A percentile compares a stretch with the other conserved stretches of the same genome.
Evolutionary conservation across 2,113 vertebrate species (phyloP).

Genomic region (Stegostoma tigrinum): DNA sequence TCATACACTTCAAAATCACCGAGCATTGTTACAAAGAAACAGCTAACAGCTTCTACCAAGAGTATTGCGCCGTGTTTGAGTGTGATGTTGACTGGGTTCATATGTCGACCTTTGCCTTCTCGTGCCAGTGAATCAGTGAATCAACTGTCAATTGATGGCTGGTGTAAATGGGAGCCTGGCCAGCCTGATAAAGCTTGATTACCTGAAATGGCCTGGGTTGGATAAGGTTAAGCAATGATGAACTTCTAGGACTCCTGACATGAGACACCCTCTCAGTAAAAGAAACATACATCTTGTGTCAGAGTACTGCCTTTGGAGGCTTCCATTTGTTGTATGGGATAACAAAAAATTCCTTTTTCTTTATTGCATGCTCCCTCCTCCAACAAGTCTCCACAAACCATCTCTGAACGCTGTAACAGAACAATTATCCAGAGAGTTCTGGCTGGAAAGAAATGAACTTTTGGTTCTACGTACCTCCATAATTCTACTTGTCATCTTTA

Average conservation of each 20-base stretch:
- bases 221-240: slow-evolving; percentile 37
- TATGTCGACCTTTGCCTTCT: slow-evolving; percentile 1
- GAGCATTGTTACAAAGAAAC: neutral
- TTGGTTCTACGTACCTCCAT: neutral
- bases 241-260: slow-evolving; percentile 7
- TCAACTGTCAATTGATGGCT: slow-evolving; percentile 26
- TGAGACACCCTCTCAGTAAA: neutral
- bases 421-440: neutral
- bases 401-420: neutral
- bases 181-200: slow-evolving; percentile 26
- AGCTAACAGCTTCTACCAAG: neutral
- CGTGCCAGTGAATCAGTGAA: slow-evolving; percentile 6
- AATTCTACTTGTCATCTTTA: neutral
- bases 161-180: slow-evolving; percentile 34
- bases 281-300: slow-evolving; percentile 16
- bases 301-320: neutral
- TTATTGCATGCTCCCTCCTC: neutral
- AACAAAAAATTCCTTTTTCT: neutral
- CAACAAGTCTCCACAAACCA: neutral
- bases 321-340: slow-evolving; percentile 24
- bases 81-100: slow-evolving; percentile 9
- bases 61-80: slow-evolving; percentile 6
- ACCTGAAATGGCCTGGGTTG: slow-evolving; percentile 23
- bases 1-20: neutral
- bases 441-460: neutral